phyloP scores from a whole-genome alignment of 2,113 vertebrate species.

The Nestor notabilis region DNA sequence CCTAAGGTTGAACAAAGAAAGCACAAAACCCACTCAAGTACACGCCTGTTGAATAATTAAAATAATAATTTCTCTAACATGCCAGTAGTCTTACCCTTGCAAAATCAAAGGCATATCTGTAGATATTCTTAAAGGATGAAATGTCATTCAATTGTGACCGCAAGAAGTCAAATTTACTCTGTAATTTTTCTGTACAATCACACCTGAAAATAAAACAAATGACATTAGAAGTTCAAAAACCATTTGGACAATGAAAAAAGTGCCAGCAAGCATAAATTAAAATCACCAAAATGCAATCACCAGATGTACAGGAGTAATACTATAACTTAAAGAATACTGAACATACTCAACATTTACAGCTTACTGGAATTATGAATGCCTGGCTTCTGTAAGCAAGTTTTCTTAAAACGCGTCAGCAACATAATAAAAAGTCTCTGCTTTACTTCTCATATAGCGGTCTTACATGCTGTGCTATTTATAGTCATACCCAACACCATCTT shows the following conservation, averaged over 20 bases:
- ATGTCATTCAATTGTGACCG: constrained; percentile 89
- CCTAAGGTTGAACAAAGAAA: constrained; percentile 70
- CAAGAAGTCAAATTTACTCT: constrained; percentile 91
- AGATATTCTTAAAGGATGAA: constrained; percentile 93
- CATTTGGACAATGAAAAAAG: not conserved
- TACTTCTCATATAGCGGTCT: not conserved
- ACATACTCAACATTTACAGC: not conserved
- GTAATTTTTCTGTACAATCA: constrained; percentile 92
- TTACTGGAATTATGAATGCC: not conserved
- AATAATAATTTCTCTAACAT: not conserved
- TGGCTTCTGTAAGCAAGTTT: not conserved
- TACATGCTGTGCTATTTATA: not conserved
- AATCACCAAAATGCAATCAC: not conserved
- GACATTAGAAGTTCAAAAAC: not conserved
- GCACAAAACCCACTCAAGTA: not conserved
- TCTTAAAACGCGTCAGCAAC: not conserved
- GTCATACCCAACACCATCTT: not conserved
- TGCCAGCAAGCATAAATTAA: not conserved
- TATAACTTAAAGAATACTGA: not conserved
- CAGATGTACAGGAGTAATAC: not conserved
- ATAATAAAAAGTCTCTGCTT: not conserved
- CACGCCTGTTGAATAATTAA: not conserved
- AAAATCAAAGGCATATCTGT: constrained; percentile 99
- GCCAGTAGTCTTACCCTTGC: constrained; percentile 85
- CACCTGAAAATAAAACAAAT: constrained; percentile 78